Evolutionary conservation across 1,140 invertebrate genomes (phyloP).

Genomic region (Drosophila tsacasi): DNA sequence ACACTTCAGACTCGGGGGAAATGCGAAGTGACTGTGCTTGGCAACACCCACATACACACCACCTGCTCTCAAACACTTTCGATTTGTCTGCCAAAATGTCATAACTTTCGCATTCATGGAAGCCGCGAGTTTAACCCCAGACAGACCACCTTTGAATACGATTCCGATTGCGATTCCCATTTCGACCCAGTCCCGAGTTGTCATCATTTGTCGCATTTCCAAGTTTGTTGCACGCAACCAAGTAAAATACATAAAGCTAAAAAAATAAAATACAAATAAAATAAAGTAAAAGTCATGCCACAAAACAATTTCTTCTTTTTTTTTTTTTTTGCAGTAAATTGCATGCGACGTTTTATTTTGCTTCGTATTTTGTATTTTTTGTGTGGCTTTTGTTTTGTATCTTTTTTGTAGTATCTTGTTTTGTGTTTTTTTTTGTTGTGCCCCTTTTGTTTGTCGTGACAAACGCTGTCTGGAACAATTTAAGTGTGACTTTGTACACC

Average conservation of each 20-base stretch:
- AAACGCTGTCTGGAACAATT: slow-evolving; percentile 68
- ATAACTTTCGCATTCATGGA: slow-evolving; percentile 75
- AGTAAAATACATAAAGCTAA: slow-evolving; percentile 35
- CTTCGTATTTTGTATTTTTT: slow-evolving; percentile 16
- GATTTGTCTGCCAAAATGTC: slow-evolving; percentile 69
- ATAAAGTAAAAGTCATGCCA: slow-evolving; percentile 74
- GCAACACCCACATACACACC: slow-evolving; percentile 23
- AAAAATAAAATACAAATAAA: slow-evolving; percentile 27
- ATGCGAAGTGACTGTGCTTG: slow-evolving; percentile 1
- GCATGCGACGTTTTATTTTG: slow-evolving; percentile 64
- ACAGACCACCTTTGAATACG: slow-evolving; percentile 7
- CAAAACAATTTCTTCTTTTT: slow-evolving; percentile 36
- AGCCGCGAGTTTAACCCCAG: slow-evolving; percentile 41
- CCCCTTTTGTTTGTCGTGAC: slow-evolving; percentile 72
- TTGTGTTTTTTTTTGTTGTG: slow-evolving; percentile 1
- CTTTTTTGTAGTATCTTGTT: slow-evolving; percentile 23
- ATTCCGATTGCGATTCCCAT: slow-evolving; percentile 20
- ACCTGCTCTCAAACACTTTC: slow-evolving; percentile 54
- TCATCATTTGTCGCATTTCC: slow-evolving; percentile 41
- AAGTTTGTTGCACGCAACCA: slow-evolving; percentile 72
- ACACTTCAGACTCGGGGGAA: slow-evolving; percentile 12
- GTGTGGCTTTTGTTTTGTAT: slow-evolving; percentile 2
- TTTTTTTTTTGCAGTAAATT: slow-evolving; percentile 69
- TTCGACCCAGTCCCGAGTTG: slow-evolving; percentile 40
- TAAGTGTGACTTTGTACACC: slow-evolving; percentile 53